Base-by-base conservation (phyloP, 2,888 invertebrate species). In the Dicycla oo region DNA sequence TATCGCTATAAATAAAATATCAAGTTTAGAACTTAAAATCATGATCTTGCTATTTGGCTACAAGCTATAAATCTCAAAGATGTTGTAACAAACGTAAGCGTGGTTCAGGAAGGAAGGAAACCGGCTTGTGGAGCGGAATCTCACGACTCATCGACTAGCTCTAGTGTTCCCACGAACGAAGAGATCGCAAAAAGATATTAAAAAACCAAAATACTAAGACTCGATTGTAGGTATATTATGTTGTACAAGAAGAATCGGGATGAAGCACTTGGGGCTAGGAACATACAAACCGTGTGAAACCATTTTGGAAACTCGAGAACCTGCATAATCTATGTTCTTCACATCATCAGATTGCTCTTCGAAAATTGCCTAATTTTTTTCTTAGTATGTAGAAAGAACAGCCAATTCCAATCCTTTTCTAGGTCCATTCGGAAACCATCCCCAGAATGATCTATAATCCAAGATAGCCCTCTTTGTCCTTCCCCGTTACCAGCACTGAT, bases 401-500 rank as follows among this genome's bases (percentile, higher is more conserved):
- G 7, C 18, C 2, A 43, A 13, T 45, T 20, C 8, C 20, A 26
- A 20, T 45, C 26, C 8, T 20, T 26, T 30, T 45, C 10, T 30
- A n/a, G 45, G 30, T 20, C 5, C 45, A 6, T 10, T 61, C 20
- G n/a, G 30, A 13, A 4, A 30, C 45, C 30, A 18, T 30, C 10
- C 6, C 30, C 15, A 47, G 10, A 47, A n/a, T n/a, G 5, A 61
- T 61, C 13, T 30, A 8, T 13, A 20, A 60, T 5, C 58, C 20
- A 3, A 43, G 20, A 26, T 11, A 11, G 26, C 40, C 18, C 23
- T 78, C 81, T 53, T 13, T 47, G 40, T 58, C 64, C 69, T 49
- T 43, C 74, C 61, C 68, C 30, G 56, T 74, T 65, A 67, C 30
- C 30, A 30, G 30, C 30, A 30, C 61, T 57, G 81, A 78, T 80